Base-by-base conservation (phyloP, 1,140 invertebrate species). In the Chironomus tepperi region DNA sequence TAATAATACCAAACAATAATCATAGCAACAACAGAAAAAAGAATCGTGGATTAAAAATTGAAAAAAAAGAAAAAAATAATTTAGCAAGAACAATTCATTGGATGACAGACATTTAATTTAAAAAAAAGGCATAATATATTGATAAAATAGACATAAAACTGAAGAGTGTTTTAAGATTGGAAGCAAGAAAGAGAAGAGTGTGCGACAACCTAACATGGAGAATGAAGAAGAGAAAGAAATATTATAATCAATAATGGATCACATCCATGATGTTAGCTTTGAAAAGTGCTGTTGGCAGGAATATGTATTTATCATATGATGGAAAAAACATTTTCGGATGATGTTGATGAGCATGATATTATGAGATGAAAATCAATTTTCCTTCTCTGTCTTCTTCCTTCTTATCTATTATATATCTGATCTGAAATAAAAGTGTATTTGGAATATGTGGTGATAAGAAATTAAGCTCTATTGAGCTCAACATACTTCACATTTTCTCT, bases 221-320 rank as follows among this genome's bases (percentile, higher is more conserved):
- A 57, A 57, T 57, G 47, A 57, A 57, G 47, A 57, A 57, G 47
- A 57, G n/a, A 57, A 57, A 57, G 47, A 57, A 57, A 57, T 57
- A n/a, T 57, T n/a, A 47, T 47, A 47, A 47, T 47, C 43, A 57
- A 57, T 57, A 57, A 57, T 57, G 47, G 47, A 57, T 57, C 47
- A 57, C 1, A 57, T 57, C 47, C 47, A 57, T 57, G 47, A 57
- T 57, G 47, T n/a, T 34, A 34, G 24, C 24, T 34, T 34, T 57
- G 47, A 57, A 57, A 57, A 57, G 47, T 57, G 47, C 47, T 57
- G 47, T 57, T 57, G 47, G 47, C 47, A 57, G 24, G 15, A 57
- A 57, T 57, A 57, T n/a, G 15, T n/a, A n/a, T n/a, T n/a, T 57
- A 57, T 57, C n/a, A n/a, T 12, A 57, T 57, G 12, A 57, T 57